Percentiles rank a stretch among this genome's conserved stretches.
These are phyloP conservation scores for Panulirus ornatus DNA, from an alignment of 1,140 invertebrate species.

Conservation along the genomic window DNA sequence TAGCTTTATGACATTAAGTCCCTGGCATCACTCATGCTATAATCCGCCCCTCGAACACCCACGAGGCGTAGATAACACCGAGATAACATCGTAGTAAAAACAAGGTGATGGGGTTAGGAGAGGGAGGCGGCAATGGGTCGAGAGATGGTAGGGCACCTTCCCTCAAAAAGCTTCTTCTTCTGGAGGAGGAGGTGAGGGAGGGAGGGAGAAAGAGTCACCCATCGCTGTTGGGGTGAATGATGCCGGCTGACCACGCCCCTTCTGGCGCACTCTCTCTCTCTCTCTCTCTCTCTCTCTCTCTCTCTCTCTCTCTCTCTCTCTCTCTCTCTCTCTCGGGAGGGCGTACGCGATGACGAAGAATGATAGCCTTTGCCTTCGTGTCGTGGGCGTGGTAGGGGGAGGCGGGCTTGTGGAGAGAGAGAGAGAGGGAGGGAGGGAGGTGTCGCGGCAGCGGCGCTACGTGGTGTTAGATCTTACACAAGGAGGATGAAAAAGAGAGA, in stretches of 20 bases:
- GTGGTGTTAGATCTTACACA: no score
- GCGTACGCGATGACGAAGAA: conserved; percentile 41
- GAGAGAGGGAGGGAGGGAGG: not conserved
- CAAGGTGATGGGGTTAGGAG: no score
- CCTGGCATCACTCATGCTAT: no score
- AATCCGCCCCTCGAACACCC: no score
- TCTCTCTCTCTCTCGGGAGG: conserved; percentile 1
- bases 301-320: conserved; percentile 20
- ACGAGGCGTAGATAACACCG: no score
- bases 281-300: conserved; percentile 1
- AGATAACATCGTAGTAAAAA: no score
- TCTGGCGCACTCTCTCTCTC: conserved; percentile 27
- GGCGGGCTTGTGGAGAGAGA: no score
- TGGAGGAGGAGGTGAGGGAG: not conserved
- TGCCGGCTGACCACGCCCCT: conserved; percentile 49
- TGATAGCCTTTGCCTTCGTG: conserved; percentile 11
- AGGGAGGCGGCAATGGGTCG: no score
- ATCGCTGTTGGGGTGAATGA: conserved; percentile 35
- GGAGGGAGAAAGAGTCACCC: conserved; percentile 15
- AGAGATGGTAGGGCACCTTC: no score
- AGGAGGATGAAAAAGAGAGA: not conserved
- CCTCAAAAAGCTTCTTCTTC: not conserved
- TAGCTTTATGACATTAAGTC: no score
- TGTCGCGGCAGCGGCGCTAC: no score
- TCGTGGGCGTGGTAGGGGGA: conserved; percentile 3